A percentile compares a stretch with the other conserved stretches of the same genome.
Evolutionary conservation across 2,113 vertebrate genomes (phyloP).

Genomic region (Protobothrops mucrosquamatus): DNA sequence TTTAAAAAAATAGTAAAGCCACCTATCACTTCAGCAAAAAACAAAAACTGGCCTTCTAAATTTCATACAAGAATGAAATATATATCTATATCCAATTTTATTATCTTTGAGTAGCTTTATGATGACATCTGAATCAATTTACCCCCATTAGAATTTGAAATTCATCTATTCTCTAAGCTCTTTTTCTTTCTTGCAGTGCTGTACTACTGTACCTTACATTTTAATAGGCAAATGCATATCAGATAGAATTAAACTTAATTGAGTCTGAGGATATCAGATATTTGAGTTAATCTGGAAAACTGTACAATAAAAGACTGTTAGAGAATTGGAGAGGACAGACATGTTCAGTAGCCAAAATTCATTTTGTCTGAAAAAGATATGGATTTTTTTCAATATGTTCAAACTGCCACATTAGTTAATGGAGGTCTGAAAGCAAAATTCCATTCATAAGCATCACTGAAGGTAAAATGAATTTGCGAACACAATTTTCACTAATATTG

Average conservation of each 20-base stretch:
- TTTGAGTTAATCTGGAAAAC: slow-evolving; percentile 52
- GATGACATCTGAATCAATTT: slow-evolving; percentile 51
- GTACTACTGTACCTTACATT: slow-evolving; percentile 41
- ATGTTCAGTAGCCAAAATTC: slow-evolving; percentile 16
- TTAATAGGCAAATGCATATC: slow-evolving; percentile 50
- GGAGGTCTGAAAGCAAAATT: neutral
- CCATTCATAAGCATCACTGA: neutral
- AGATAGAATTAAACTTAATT: slow-evolving; percentile 38
- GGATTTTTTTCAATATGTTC: neutral
- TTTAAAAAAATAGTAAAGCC: neutral
- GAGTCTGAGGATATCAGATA: slow-evolving; percentile 44
- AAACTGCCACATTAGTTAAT: neutral
- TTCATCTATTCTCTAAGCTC: slow-evolving; percentile 48
- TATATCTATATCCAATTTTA: neutral
- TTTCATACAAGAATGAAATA: neutral
- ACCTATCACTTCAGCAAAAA: neutral
- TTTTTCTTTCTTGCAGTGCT: slow-evolving; percentile 14
- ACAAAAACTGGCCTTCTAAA: neutral
- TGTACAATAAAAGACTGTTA: slow-evolving; percentile 45
- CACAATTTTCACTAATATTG: neutral
- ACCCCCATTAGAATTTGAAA: slow-evolving; percentile 56
- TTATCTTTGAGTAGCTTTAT: slow-evolving; percentile 30
- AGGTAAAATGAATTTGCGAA: neutral
- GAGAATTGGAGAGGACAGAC: slow-evolving; percentile 8
- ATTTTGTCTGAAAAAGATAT: slow-evolving; percentile 6